Evolutionary conservation across 2,888 invertebrate genomes (phyloP).

Genomic region (Pollenia griseotomentosa): DNA sequence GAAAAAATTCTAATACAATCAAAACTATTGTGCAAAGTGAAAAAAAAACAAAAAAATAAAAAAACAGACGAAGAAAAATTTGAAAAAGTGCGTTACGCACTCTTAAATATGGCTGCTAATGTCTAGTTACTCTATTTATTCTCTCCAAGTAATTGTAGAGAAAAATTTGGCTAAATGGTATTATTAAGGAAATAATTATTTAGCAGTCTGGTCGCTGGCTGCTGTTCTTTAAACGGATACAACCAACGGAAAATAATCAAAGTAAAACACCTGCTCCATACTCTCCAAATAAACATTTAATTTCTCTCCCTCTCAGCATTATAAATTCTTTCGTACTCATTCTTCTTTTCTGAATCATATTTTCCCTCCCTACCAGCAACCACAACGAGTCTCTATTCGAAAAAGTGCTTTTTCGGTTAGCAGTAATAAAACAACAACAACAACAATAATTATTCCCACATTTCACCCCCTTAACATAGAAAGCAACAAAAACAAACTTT

Average conservation of each 20-base stretch:
- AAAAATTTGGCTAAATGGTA: conserved; percentile 14
- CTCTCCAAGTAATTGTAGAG: conserved; percentile 35
- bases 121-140: conserved; percentile 22
- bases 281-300: conserved; percentile 29
- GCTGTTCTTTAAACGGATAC: conserved; percentile 57
- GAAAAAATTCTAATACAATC: conserved; percentile 12
- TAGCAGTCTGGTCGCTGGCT: conserved; percentile 30
- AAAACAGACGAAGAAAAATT: conserved; percentile 24
- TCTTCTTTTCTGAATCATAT: conserved; percentile 40
- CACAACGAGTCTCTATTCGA: conserved; percentile 50
- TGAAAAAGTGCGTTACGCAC: conserved; percentile 56
- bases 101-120: conserved; percentile 38
- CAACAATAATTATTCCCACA: conserved; percentile 1
- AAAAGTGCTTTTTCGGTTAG: conserved; percentile 34
- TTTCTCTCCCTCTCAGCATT: conserved; percentile 24
- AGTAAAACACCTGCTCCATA: conserved; percentile 68
- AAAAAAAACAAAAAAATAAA: conserved; percentile 6
- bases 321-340: conserved; percentile 12
- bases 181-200: conserved; percentile 35
- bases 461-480: conserved; percentile 21
- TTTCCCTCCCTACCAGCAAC: conserved; percentile 13
- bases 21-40: conserved; percentile 25
- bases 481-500: conserved; percentile 19
- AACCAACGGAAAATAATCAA: conserved; percentile 49
- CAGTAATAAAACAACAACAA: conserved; percentile 40